Evolutionary conservation across 2,113 vertebrate species (phyloP), one percentile per base, ranked within the genome.

Genomic region (Leptosomus discolor): DNA sequence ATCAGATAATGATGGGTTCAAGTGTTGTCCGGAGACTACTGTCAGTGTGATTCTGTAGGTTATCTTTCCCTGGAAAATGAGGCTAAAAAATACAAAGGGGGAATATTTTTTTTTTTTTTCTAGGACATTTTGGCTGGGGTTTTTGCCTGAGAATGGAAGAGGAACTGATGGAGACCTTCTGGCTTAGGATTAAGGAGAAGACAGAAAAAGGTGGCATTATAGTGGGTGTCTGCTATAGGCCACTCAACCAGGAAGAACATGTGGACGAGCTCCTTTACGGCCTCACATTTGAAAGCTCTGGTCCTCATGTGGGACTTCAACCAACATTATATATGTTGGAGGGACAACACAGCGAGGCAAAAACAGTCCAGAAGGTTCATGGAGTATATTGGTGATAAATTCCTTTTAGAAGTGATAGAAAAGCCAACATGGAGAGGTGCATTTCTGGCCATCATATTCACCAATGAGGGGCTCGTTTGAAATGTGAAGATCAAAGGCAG

Each of bases 391-490:
- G 19, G 19, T 86, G 30, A 23, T 57, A 65, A 54, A 61, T 61
- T 61, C 46, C 16, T 73, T 20, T 20, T 53, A 53, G 20, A 45
- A 61, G 37, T 43, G 32, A 61, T 4, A 61, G 36, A 53, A 24
- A 26, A 67, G 34, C 32, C 5, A 56, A 19, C 2, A 4, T 45
- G 39, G n/a, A 68, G 21, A 74, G 39, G 5, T 73, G 12, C 27
- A 39, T 71, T 92, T 76, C 20, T 61, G 17, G 21, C 60, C 63
- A 4, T 77, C 15, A 39, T 32, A 23, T 7, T 56, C 17, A 22
- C 10, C 51, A n/a, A 5, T 3, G 4, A 45, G 15, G 4, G 12
- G 7, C 24, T 60, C 0, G 0, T 3, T 39, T 17, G 23, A 80
- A 70, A 81, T n/a, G 17, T 17, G 12, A 12, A 65, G 20, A 70